Base-by-base conservation (phyloP, 2,113 vertebrate species). In the Myotis brandtii region DNA sequence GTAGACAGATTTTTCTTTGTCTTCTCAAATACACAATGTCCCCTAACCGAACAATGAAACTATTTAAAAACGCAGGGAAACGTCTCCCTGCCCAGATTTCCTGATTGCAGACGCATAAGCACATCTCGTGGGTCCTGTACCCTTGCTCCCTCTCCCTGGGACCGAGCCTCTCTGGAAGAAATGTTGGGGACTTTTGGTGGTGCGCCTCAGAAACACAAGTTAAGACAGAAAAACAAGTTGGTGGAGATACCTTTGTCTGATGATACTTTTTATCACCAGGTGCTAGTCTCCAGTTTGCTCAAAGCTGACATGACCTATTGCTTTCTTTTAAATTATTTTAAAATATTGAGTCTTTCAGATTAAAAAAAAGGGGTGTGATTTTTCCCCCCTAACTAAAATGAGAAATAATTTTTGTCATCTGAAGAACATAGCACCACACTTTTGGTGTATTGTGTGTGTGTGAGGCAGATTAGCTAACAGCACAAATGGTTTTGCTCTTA, bases 31-130 rank as follows among this genome's bases (percentile, higher is more conserved):
- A 84, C 40, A 95, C 80, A 94, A 32, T 89, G 79, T 95, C 16
- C 10, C 48, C 83, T 93, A 88, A 77, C 25, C 43, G 37, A 95
- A 95, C 89, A 97, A 92, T 96, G 81, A 56, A 85, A 16, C 59
- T 66, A 97, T 97, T 97, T 93, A 85, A 92, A 95, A 95, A 93
- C 54, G 43, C 85, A 91, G 85, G 82, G 69, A 94, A 97, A 93
- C 86, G 30, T 96, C 76, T 86, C 69, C 87, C 93, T 91, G 27
- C 43, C 92, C 80, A 89, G 84, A 97, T 92, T 92, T 96, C 87
- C 96, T 93, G 87, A 48, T 72, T 82, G 69, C 73, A 93, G 89
- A 95, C 56, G 86, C 0, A 0, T 11, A 21, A 72, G 48, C 4
- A 5, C 5, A 14, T 62, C 72, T 97, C 70, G 86, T 32, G 66